phyloP scores from a whole-genome alignment of 1,140 invertebrate genomes.

The Drosophila virilis region DNA sequence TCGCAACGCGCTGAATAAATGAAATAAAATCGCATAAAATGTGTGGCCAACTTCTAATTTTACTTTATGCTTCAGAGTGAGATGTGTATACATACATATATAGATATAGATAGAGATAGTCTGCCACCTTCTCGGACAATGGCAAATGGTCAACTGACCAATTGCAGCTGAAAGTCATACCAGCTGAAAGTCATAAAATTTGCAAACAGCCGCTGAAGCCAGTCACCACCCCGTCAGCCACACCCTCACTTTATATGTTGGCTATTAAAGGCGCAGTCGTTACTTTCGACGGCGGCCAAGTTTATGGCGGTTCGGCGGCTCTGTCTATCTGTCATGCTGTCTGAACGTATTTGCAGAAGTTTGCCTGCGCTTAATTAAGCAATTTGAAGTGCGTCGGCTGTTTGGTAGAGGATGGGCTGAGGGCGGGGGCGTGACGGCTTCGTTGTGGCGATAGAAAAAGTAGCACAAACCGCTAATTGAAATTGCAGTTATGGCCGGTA shows the following conservation, averaged over 20 bases:
- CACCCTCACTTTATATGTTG: slow-evolving; percentile 52
- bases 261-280: slow-evolving; percentile 74
- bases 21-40: slow-evolving; percentile 79
- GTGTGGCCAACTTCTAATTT: slow-evolving; percentile 41
- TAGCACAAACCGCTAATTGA: slow-evolving; percentile 78
- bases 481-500: slow-evolving; percentile 75
- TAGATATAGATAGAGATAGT: no score
- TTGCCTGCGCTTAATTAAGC: slow-evolving; percentile 78
- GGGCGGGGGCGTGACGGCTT: neutral
- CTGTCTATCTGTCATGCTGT: slow-evolving; percentile 22
- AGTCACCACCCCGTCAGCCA: neutral
- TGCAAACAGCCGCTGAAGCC: slow-evolving; percentile 50
- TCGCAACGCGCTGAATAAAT: slow-evolving; percentile 24
- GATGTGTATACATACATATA: neutral
- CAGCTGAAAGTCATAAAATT: slow-evolving; percentile 75
- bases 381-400: slow-evolving; percentile 64
- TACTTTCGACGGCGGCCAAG: slow-evolving; percentile 72
- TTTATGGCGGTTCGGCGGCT: slow-evolving; percentile 51
- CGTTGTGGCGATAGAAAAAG: slow-evolving; percentile 56
- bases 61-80: neutral
- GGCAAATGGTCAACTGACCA: slow-evolving; percentile 32
- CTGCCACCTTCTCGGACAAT: no score
- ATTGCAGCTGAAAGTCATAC: no score
- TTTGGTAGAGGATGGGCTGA: neutral
- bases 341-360: slow-evolving; percentile 67